Percentiles rank a stretch among this genome's conserved stretches.
These are phyloP conservation scores for Leucozona laternaria DNA, from an alignment of 2,888 invertebrate genomes.

Conservation along the genomic window DNA sequence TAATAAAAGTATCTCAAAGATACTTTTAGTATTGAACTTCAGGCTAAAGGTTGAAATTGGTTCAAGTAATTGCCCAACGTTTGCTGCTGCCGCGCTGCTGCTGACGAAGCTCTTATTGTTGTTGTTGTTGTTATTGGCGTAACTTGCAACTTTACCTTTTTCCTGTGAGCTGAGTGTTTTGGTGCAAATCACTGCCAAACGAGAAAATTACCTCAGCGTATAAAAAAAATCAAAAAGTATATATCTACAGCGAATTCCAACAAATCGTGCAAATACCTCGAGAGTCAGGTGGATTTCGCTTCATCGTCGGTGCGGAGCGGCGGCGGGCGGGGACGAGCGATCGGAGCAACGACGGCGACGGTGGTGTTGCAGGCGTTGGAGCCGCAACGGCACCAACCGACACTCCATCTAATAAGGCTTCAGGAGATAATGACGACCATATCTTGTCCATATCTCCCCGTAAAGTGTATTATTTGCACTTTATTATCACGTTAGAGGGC, in stretches of 20 bases:
- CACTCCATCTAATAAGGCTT: slow-evolving; percentile 29
- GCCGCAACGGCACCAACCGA: slow-evolving; percentile 29
- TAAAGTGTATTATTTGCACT: slow-evolving; percentile 83
- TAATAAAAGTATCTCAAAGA: slow-evolving; percentile 58
- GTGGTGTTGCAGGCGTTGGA: neutral
- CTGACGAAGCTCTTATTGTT: slow-evolving; percentile 20
- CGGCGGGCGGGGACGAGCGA: no score
- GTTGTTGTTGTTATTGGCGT: slow-evolving; percentile 5
- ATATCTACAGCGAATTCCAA: slow-evolving; percentile 53
- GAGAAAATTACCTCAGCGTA: slow-evolving; percentile 68
- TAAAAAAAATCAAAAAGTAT: slow-evolving; percentile 57
- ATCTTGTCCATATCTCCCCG: slow-evolving; percentile 70
- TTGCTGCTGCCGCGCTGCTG: slow-evolving; percentile 51
- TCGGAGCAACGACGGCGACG: neutral
- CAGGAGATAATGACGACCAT: slow-evolving; percentile 68
- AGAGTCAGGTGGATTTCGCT: slow-evolving; percentile 82
- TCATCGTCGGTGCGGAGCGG: slow-evolving; percentile 64
- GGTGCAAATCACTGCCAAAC: slow-evolving; percentile 73
- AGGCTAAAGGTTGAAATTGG: slow-evolving; percentile 84
- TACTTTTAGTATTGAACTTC: slow-evolving; percentile 82
- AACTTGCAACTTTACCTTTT: slow-evolving; percentile 24
- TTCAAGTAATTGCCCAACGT: slow-evolving; percentile 81
- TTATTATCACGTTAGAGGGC: slow-evolving; percentile 83
- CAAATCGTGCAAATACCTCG: slow-evolving; percentile 77
- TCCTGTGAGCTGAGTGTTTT: slow-evolving; percentile 25